These are phyloP conservation scores for Caracal caracal DNA, from an alignment of 2,113 vertebrate genomes.

Conservation along the genomic window DNA sequence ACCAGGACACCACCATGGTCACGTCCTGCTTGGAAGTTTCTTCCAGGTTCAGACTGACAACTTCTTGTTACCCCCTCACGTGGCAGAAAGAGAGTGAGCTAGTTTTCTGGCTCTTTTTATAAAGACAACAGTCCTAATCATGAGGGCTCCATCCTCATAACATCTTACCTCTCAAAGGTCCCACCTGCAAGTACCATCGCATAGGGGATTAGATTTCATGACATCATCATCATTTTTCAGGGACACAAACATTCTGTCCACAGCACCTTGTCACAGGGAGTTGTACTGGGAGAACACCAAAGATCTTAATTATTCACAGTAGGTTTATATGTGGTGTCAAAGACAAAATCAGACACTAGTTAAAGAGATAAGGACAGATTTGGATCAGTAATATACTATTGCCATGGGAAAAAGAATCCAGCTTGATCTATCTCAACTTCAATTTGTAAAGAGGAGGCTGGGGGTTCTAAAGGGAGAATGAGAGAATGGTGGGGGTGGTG, in stretches of 20 bases:
- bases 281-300: background rate
- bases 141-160: rapidly evolving
- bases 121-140: no score
- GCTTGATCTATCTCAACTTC: background rate
- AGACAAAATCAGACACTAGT: background rate
- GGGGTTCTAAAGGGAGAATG: background rate
- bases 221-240: background rate
- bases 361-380: background rate
- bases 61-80: background rate
- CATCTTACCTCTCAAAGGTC: background rate
- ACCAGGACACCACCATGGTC: no score
- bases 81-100: background rate
- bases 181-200: background rate
- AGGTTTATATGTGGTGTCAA: background rate
- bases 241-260: background rate
- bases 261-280: background rate
- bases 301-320: background rate
- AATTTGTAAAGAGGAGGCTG: background rate
- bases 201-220: background rate
- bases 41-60: background rate
- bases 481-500: rapidly evolving
- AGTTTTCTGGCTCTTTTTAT: background rate
- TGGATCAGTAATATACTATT: no score
- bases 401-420: background rate
- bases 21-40: background rate